Conservation (phyloP, 2,888 invertebrate genomes). For the Nematopogon swammerdamellus region DNA sequence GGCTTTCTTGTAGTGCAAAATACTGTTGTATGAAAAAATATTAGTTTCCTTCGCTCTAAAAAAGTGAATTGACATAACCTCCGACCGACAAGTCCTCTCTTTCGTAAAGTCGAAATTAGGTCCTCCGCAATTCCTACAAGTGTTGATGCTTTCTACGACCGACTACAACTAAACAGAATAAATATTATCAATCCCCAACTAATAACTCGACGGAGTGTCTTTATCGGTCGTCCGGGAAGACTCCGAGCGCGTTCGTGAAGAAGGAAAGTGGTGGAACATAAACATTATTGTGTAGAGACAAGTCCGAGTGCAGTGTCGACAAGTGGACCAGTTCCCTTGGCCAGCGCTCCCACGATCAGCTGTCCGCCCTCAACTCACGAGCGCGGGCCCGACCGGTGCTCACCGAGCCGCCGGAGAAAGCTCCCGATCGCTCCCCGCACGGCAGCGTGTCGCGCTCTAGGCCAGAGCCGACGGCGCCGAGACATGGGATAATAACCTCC, state of each 20-base stretch:
- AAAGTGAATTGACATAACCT: too few relatives aligned
- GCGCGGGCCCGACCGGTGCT: neutral
- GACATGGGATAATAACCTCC: slow-evolving; percentile 55
- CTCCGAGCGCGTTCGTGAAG: neutral
- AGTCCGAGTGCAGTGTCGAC: neutral
- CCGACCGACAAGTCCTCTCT: neutral
- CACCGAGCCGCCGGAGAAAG: neutral
- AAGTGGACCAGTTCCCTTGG: neutral
- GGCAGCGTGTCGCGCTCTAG: slow-evolving; percentile 14
- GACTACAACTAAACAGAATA: slow-evolving; percentile 51
- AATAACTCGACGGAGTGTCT: neutral
- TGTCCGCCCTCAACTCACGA: neutral
- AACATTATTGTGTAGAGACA: neutral
- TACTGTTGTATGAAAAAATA: too few relatives aligned
- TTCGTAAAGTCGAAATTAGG: neutral
- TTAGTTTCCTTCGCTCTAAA: too few relatives aligned
- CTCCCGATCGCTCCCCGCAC: neutral
- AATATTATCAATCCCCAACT: neutral
- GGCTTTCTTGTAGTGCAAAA: too few relatives aligned
- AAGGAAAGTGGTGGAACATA: neutral
- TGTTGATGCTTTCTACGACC: slow-evolving; percentile 53
- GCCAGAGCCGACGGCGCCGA: slow-evolving; percentile 27
- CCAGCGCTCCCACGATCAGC: neutral
- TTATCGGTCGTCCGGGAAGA: neutral
- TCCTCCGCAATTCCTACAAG: slow-evolving; percentile 22